A percentile compares a stretch with the other conserved stretches of the same genome.
These are phyloP conservation scores for Chymomyza costata DNA, from an alignment of 1,140 invertebrate genomes.

Conservation along the genomic window DNA sequence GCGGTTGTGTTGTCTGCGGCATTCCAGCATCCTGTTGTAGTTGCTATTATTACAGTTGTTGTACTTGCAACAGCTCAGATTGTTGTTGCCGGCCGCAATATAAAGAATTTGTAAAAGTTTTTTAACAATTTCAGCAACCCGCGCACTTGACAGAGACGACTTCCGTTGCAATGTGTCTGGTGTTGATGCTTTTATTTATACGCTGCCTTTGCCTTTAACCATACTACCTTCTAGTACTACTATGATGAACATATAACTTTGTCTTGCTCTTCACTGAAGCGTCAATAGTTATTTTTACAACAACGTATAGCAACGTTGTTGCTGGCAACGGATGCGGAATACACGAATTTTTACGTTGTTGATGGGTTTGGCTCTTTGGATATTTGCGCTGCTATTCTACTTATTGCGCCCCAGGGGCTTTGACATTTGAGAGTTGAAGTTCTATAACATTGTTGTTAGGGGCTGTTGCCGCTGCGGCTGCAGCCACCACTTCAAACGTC, in stretches of 20 bases:
- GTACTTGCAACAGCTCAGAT: constrained; percentile 32
- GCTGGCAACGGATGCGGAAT: constrained; percentile 46
- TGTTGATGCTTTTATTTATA: constrained; percentile 67
- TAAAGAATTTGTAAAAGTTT: constrained; percentile 66
- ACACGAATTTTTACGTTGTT: constrained; percentile 51
- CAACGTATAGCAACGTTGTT: constrained; percentile 21
- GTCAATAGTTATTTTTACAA: constrained; percentile 63
- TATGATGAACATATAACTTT: constrained; percentile 47
- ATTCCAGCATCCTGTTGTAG: constrained; percentile 43
- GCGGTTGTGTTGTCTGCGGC: constrained; percentile 59
- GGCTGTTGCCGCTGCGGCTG: background rate
- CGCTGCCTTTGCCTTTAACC: constrained; percentile 13
- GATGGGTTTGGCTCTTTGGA: constrained; percentile 19
- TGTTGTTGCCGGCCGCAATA: constrained; percentile 29
- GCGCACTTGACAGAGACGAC: constrained; percentile 63
- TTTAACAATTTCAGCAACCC: constrained; percentile 53
- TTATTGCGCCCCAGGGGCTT: constrained; percentile 43
- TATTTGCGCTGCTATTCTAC: too few relatives aligned
- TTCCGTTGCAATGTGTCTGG: constrained; percentile 64
- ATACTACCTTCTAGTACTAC: background rate
- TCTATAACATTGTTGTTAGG: constrained; percentile 35
- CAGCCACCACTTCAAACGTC: constrained; percentile 26
- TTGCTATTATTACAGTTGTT: constrained; percentile 64
- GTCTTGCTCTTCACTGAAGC: constrained; percentile 46
- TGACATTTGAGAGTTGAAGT: constrained; percentile 52